Base-by-base conservation (phyloP, 1,140 invertebrate genomes). In the Danaus melanippus region DNA sequence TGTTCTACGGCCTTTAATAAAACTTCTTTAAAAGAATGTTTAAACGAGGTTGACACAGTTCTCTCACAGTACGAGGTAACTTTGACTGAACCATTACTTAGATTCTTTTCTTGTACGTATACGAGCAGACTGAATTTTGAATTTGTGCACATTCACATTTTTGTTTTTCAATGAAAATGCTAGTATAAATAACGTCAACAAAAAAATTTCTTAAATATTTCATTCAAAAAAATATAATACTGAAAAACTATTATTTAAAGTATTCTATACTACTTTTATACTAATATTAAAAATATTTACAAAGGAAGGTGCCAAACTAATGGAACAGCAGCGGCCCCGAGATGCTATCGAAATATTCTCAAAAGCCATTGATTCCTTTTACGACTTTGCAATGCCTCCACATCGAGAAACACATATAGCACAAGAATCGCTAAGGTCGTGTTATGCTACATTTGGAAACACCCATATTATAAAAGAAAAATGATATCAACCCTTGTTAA, bases 381-480 rank as follows among this genome's bases (percentile, higher is more conserved):
- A 85, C 42, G 67, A 86, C 46, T 74, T 91, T 2, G 90, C 89
- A 0, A 67, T 74, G 2, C 78, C 90, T 1, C 91, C 91, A 0
- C 89, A 92, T 59, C 84, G 87, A 42, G 87, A 88, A 47, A 90
- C 91, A 0, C 88, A 91, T 12, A 69, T 91, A 12, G 91, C 90
- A 0, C 90, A 92, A 70, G 90, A 91, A 61, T 88, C 89, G 1
- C 67, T 92, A 47, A 79, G 87, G 0, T 84, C 88, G 8, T 92
- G 90, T 66, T 86, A 87, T 60, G 86, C 89, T 0, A 66, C 86
- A 21, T 69, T 67, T 11, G 89, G 88, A 9, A 86, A 84, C 49
- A 56, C 76, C 0, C 72, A 79, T 50, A 45, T 52, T 0, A 58
- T 77, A 9, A 21, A 52, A 12, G 47, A 59, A 40, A 54, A 59